Percentiles rank a stretch among this genome's conserved stretches.
Conservation (phyloP, 2,888 invertebrate species). For the Rhorus exstirpatorius region DNA sequence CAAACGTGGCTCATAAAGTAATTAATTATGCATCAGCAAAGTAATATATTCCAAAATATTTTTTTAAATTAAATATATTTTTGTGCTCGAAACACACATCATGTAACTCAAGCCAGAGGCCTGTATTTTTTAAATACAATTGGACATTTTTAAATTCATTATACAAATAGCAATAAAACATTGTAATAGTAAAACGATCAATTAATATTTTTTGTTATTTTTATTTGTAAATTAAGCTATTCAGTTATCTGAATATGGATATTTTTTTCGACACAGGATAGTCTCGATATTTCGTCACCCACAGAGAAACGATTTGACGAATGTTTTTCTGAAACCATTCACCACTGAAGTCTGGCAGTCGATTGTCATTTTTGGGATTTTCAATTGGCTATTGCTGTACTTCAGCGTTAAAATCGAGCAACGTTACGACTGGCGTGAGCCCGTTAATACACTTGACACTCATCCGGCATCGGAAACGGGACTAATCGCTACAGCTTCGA, state of each 20-base stretch:
- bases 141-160: too few relatives aligned
- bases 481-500: constrained; percentile 85
- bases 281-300: constrained; percentile 86
- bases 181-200: too few relatives aligned
- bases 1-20: constrained; percentile 89
- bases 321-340: constrained; percentile 90
- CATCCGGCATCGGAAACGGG: constrained; percentile 77
- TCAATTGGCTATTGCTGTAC: constrained; percentile 76
- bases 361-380: constrained; percentile 82
- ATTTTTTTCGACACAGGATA: constrained; percentile 13
- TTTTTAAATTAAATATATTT: constrained; percentile 1
- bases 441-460: constrained; percentile 63
- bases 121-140: too few relatives aligned
- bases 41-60: background rate
- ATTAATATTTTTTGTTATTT: background rate
- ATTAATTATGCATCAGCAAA: constrained; percentile 23
- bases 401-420: constrained; percentile 72
- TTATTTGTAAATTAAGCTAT: background rate
- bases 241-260: background rate
- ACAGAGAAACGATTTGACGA: constrained; percentile 88
- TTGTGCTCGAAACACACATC: too few relatives aligned
- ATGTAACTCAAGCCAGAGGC: background rate
- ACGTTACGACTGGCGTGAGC: constrained; percentile 51
- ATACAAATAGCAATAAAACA: too few relatives aligned
- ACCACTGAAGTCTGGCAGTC: constrained; percentile 88